Conservation (phyloP, 2,113 vertebrate species). For the Camelus bactrianus region DNA sequence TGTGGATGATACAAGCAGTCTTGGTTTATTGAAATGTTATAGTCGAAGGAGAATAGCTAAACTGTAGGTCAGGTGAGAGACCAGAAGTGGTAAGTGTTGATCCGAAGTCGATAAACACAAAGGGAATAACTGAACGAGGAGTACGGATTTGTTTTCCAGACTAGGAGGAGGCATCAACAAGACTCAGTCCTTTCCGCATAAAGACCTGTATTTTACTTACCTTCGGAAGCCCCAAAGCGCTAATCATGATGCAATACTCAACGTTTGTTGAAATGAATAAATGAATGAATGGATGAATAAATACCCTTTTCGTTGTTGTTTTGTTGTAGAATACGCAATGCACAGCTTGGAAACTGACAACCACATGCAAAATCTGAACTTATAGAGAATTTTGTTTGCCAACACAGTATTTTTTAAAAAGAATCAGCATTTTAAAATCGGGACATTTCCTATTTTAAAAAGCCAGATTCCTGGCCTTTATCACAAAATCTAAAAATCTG, state of each 20-base stretch:
- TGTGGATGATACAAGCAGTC: not conserved
- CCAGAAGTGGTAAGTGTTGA: not conserved
- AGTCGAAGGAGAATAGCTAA: constrained; percentile 7
- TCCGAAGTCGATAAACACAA: not conserved
- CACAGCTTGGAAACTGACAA: not conserved
- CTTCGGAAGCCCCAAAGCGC: not conserved
- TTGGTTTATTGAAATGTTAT: not conserved
- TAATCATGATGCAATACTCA: not conserved
- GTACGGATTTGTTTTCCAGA: not conserved
- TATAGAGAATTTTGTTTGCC: not conserved
- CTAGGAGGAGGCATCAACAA: not conserved
- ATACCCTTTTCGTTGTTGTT: not conserved
- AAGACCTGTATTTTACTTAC: not conserved
- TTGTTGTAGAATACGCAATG: not conserved
- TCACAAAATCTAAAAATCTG: not conserved
- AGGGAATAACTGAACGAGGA: not conserved
- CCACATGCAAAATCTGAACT: constrained; percentile 13
- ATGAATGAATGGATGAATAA: not conserved
- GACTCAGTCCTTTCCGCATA: not conserved
- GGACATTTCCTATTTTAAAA: not conserved
- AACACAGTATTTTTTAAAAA: not conserved
- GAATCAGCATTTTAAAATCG: constrained; percentile 13
- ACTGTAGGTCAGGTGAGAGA: not conserved
- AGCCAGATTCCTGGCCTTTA: not conserved
- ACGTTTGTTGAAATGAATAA: constrained; percentile 22